Evolutionary conservation across 2,113 vertebrate genomes (phyloP), one percentile per base, ranked within the genome.

Genomic region (Emydura subglobosa): DNA sequence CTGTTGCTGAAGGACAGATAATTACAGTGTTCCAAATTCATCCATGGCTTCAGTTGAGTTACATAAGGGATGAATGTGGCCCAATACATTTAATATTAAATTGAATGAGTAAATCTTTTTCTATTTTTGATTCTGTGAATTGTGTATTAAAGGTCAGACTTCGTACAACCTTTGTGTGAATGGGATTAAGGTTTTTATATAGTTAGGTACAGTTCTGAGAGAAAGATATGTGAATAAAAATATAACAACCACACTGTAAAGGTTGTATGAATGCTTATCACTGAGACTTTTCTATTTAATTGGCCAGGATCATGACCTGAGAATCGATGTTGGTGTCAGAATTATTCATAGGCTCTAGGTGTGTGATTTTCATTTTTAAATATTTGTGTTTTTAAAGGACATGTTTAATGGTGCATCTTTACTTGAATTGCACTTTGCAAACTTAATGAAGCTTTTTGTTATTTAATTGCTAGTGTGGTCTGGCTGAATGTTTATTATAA

Each of bases 31-130:
- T 88, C 90, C 93, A 79, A 92, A 80, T 90, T 93, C 88, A 54
- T 83, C 51, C 55, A 44, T 92, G 83, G 86, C 65, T 82, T 34
- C n/a, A 22, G 31, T 34, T 74, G 78, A 57, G 47, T 85, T n/a
- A n/a, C 65, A 16, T n/a, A n/a, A 68, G 34, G 65, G 34, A 68
- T 68, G 93, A 93, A 86, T 31, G 31, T 57, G 93, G 61, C 85
- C 89, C 42, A 39, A 44, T 61, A 31, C 3, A 89, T 89, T 50
- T 82, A 65, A 94, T 82, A 83, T 94, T 90, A 47, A 91, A 86
- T 16, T 4, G 61, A 83, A 92, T 2, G 17, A 82, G 80, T 84
- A 87, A 91, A 29, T 83, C 83, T 89, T 94, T 72, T 86, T 68
- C 61, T 34, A 14, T 68, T 68, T 68, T 68, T n/a, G 61, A 68